Percentiles rank a stretch among this genome's conserved stretches.
Conservation (phyloP, 2,113 vertebrate species). For the Tragelaphus strepsiceros region DNA sequence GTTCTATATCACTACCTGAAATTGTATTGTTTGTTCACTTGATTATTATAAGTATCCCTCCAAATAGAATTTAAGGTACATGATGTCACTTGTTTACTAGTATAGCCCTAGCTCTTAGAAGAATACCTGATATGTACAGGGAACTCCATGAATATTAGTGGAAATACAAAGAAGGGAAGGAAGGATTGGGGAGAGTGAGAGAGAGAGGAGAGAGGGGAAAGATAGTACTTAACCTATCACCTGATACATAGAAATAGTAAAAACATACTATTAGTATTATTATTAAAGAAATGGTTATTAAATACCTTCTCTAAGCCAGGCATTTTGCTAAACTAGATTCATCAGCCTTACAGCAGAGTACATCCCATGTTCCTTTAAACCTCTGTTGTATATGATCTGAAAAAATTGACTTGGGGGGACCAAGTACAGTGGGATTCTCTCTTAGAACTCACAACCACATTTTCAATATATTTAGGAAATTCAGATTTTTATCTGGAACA, state of each 20-base stretch:
- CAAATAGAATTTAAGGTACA: not conserved
- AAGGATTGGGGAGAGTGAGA: not conserved
- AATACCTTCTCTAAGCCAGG: not conserved
- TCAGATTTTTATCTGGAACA: not conserved
- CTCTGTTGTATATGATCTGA: not conserved
- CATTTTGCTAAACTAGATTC: not conserved
- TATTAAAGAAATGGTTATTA: not conserved
- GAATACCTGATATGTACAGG: not conserved
- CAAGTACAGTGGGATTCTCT: not conserved
- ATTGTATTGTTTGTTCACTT: not conserved
- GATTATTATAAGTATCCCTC: not conserved
- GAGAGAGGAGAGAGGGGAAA: not conserved
- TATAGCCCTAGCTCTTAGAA: not conserved
- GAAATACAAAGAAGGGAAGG: not conserved
- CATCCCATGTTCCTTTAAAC: not conserved
- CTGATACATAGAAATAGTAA: not conserved
- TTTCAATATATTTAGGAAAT: conserved; percentile 38
- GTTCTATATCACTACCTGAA: not conserved
- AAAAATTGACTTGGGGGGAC: not conserved
- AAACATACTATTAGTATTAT: not conserved
- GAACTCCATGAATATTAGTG: not conserved
- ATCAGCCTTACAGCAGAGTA: not conserved
- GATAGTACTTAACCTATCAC: not conserved
- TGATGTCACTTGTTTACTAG: not conserved
- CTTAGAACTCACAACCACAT: not conserved